Evolutionary conservation across 2,888 invertebrate genomes (phyloP).

Genomic region (Leptinotarsa haldemani): DNA sequence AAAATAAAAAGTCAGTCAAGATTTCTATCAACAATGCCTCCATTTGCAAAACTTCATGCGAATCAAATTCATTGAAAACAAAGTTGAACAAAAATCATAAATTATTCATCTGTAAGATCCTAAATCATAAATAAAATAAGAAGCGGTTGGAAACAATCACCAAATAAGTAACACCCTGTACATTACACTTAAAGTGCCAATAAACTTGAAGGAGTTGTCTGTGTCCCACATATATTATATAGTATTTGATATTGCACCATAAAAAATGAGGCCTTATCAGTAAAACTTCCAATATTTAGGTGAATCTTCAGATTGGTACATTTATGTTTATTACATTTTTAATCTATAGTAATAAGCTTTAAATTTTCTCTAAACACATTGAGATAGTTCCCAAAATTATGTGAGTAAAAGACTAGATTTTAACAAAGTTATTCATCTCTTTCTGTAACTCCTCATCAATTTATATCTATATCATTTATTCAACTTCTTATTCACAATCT

Average conservation of each 20-base stretch:
- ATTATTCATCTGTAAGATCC: not conserved
- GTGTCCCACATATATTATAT: slow-evolving; percentile 35
- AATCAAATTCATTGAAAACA: no score
- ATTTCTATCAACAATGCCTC: no score
- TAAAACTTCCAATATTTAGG: slow-evolving; percentile 45
- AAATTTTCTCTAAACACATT: slow-evolving; percentile 51
- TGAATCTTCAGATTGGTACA: slow-evolving; percentile 52
- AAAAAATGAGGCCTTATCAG: slow-evolving; percentile 51
- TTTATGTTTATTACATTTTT: slow-evolving; percentile 45
- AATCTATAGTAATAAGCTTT: slow-evolving; percentile 44
- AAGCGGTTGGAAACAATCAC: no score
- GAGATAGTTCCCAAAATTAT: slow-evolving; percentile 51
- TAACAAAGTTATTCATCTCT: slow-evolving; percentile 43
- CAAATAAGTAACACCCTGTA: slow-evolving; percentile 51
- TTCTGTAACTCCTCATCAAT: slow-evolving; percentile 46
- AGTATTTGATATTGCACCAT: slow-evolving; percentile 42
- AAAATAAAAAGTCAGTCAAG: no score
- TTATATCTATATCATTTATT: slow-evolving; percentile 43
- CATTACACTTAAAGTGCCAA: slow-evolving; percentile 53
- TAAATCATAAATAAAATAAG: slow-evolving; percentile 2
- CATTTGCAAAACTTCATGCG: no score
- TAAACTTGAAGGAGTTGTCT: slow-evolving; percentile 36
- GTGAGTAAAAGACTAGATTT: slow-evolving; percentile 39
- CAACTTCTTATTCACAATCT: slow-evolving; percentile 37
- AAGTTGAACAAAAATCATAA: not conserved